Base-by-base conservation (phyloP, 2,797 vertebrate species). In the Erpetoichthys calabaricus region DNA sequence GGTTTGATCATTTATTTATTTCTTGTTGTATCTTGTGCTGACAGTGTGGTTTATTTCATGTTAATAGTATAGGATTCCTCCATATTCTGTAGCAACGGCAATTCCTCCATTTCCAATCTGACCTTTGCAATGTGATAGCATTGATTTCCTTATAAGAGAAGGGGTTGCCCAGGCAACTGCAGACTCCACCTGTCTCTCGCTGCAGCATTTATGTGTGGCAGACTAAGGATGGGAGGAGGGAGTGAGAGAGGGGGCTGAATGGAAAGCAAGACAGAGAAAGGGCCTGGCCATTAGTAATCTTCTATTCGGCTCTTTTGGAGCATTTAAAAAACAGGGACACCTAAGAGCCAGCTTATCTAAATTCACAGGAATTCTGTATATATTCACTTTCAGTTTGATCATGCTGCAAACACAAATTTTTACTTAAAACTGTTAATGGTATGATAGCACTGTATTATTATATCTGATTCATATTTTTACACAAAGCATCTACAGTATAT, bases 151-250 rank as follows among this genome's bases (percentile, higher is more conserved):
- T 72, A 79, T 78, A 79, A 85, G 71, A 80, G 83, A 64, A 73
- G 73, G 58, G 66, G 89, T 90, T 87, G 67, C 85, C 75, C 74
- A 65, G 81, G 87, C 80, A 88, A 93, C 91, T 72, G 57, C 53
- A 73, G 87, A 91, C 91, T 92, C 91, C 88, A 90, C 88, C 87
- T 89, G 89, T 81, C 81, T 82, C 67, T 75, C 63, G 58, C 47
- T 70, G 65, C 53, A 56, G 50, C 44, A 42, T 56, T 49, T 49
- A 7, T 49, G 47, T 49, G 47, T 49, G 47, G 47, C 47, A 49
- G 47, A 7, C 56, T 57, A 42, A 8, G 10, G 4, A 43, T 64
- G 64, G 7, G 45, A 3, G 3, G 56, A 60, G 55, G 62, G 51
- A 57, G 51, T 72, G 75, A 76, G 47, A 73, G 53, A 68, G 65